Evolutionary conservation across 2,113 vertebrate genomes (phyloP).

Genomic region (Lamprotornis superbus): DNA sequence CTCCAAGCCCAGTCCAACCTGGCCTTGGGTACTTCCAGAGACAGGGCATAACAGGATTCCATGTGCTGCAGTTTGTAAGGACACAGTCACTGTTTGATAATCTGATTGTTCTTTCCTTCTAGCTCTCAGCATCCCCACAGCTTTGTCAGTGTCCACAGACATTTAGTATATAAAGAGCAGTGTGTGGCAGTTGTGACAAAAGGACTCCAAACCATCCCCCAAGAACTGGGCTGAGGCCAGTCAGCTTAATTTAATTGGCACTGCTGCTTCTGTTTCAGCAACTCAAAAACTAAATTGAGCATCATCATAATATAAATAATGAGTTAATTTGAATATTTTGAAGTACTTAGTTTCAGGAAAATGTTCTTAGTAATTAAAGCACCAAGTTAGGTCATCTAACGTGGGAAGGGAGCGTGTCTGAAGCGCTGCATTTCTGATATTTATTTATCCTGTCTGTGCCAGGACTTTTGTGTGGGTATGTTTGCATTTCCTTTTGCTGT

Average conservation of each 20-base stretch:
- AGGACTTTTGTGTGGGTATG: neutral
- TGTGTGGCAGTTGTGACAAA: fast-evolving
- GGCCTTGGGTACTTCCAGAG: neutral
- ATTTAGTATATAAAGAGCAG: neutral
- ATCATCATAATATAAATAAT: neutral
- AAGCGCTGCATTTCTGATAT: neutral
- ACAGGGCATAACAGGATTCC: neutral
- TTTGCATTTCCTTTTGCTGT: neutral
- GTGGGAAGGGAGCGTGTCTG: neutral
- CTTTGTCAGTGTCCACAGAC: neutral
- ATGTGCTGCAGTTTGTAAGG: neutral
- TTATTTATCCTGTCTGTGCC: neutral
- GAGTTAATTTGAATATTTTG: neutral
- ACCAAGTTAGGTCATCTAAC: neutral
- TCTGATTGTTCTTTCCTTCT: neutral
- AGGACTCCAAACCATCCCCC: neutral
- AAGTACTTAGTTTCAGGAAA: neutral
- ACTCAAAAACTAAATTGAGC: neutral
- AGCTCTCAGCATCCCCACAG: neutral
- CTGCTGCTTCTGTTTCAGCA: neutral
- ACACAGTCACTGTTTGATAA: neutral
- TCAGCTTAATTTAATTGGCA: neutral
- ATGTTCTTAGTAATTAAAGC: neutral
- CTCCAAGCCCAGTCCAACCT: neutral
- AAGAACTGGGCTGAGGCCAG: neutral